Evolutionary conservation across 2,888 invertebrate species (phyloP), one percentile per base, ranked within the genome.

Genomic region (Frankliniella intonsa): DNA sequence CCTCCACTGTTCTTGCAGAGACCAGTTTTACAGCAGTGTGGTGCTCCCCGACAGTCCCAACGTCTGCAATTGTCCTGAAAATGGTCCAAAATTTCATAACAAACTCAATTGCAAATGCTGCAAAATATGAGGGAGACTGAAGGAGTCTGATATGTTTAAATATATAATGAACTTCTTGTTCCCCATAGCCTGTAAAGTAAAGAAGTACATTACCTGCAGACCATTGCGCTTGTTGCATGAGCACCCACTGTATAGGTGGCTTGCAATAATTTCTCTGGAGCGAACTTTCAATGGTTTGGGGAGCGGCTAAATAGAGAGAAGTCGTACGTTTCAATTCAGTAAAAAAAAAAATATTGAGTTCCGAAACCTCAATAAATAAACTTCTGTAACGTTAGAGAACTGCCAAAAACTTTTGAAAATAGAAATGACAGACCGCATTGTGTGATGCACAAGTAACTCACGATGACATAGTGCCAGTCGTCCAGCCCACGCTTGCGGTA

Each of bases 401-500:
- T 38, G 38, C 38, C 38, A 38, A 38, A 38, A 38, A 38, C 38
- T 38, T n/a, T n/a, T 38, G 38, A 5, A 3, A 5, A 38, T 38
- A 38, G 38, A 38, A 38, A 38, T 38, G 38, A 2, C 5, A 38
- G 38, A 38, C 5, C 38, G n/a, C n/a, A n/a, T n/a, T n/a, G n/a
- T n/a, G 5, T 38, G 38, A 38, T 38, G 38, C 38, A 3, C 38
- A 38, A n/a, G n/a, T n/a, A n/a, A 69, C 69, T 22, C 25, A 76
- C 69, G 25, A 76, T 76, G 69, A 76, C 69, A 25, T 76, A 76
- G 69, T 76, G 22, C 69, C 69, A 76, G 22, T 76, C 69, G 69
- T 76, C 69, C 69, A 76, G 69, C 10, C 69, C 69, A 25, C 69
- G 69, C 69, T 76, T 76, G 11, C 69, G n/a, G 69, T 76, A 76